Base-by-base conservation (phyloP, 2,113 vertebrate species). In the Ranitomeya imitator region DNA sequence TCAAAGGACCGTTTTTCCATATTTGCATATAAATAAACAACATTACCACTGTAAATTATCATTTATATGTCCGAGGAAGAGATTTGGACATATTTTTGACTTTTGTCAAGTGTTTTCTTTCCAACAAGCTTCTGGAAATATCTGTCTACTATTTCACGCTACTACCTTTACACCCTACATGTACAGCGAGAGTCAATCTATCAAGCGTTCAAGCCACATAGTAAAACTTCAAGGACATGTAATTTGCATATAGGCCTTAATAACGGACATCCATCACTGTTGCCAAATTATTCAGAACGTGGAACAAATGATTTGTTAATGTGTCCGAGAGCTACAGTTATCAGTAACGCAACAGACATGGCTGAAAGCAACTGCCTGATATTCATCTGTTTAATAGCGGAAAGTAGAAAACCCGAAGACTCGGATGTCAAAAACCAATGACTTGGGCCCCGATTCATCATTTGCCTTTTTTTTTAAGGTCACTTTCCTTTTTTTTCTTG, bases 181-280 rank as follows among this genome's bases (percentile, higher is more conserved):
- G 23, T 69, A 69, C 26, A 69, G 11, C 3, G 4, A 26, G 10
- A 74, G 71, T 74, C 71, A 10, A 45, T 45, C 26, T 18, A 74
- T 78, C n/a, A 11, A 54, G 12, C 21, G 51, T 54, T 4, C 9
- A 21, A 78, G 45, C 37, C 76, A 54, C 54, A n/a, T 52, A 78
- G 19, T 54, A 78, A n/a, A 54, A 78, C 51, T n/a, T 52, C 10
- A 54, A 54, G 45, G 19, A 10, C 10, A n/a, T 11, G 11, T 6
- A 2, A 21, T 78, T 78, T 78, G 51, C 51, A n/a, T 54, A 78
- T 8, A 45, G 3, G 18, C 51, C 18, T 45, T 78, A 54, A 54
- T 78, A n/a, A 54, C 51, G n/a, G 76, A 78, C 45, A 78, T 78
- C 51, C 51, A 78, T 78, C 45, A 51, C 71, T 78, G 18, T n/a